Evolutionary conservation across 2,888 invertebrate species (phyloP), one percentile per base, ranked within the genome.

Genomic region (Synergus japonicus): DNA sequence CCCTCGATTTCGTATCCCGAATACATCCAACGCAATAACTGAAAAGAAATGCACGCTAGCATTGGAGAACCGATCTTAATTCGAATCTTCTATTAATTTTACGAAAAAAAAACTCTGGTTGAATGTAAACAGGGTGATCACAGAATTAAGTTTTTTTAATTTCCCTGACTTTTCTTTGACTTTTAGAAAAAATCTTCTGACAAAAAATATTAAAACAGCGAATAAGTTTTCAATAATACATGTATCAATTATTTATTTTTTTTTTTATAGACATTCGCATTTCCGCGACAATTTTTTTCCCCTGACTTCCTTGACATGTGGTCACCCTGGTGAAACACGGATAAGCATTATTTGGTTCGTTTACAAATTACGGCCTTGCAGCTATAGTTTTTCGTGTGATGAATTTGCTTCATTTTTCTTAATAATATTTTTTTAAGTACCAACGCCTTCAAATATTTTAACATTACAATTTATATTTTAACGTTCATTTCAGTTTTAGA

Each of bases 21-120:
- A 84, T 91, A 91, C 82, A 87, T 89, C 86, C 91, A 91, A 87
- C 91, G 91, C 87, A 90, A 91, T 86, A 89, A 91, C 87, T 84
- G 80, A 84, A 81, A 82, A 41, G 10, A 80, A 66, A 65, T 15
- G 78, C 79, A 76, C 80, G 81, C 82, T 86, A 86, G 87, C 88
- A 85, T 85, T 84, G 76, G 81, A 78, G 60, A 41, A 60, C 37
- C 15, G n/a, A 15, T 18, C 29, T 49, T 7, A 37, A 73, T 54
- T 73, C 73, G 54, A 73, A 49, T 60, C 2, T 60, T 60, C 5
- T 8, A 60, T 60, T 60, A 60, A 22, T 22, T 60, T 22, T 12
- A 18, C 4, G 10, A 12, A 60, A 4, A 12, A 12, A 60, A 60
- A 60, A 10, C 10, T 60, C 60, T 15, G n/a, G 54, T 15, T 54